Evolutionary conservation across 2,797 vertebrate species (phyloP).

Genomic region (Cynodonichthys magdalenae): DNA sequence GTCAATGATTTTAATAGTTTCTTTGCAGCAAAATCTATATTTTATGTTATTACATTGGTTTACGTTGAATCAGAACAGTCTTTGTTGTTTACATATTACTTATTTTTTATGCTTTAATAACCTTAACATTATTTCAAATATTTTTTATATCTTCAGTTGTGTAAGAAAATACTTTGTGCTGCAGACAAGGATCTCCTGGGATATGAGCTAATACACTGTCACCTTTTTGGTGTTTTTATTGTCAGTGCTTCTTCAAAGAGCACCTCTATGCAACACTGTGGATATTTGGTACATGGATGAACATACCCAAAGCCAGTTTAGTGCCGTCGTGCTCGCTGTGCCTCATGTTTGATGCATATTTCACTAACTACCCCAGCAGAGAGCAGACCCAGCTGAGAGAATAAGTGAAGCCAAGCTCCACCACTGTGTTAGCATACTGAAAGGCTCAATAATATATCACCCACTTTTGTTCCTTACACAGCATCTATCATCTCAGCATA

Average conservation of each 20-base stretch:
- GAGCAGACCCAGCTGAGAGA: conserved; percentile 39
- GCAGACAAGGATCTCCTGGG: background rate
- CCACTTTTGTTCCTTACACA: conserved; percentile 64
- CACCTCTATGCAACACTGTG: too few relatives aligned
- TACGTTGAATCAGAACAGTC: too few relatives aligned
- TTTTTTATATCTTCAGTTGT: too few relatives aligned
- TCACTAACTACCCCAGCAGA: conserved; percentile 50
- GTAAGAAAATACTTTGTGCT: background rate
- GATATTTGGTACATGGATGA: conserved; percentile 14
- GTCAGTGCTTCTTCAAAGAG: conserved; percentile 1
- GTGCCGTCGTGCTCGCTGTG: conserved; percentile 17
- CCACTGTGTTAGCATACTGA: conserved; percentile 61
- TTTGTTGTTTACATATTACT: too few relatives aligned
- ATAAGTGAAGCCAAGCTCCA: conserved; percentile 64
- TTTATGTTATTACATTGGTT: too few relatives aligned
- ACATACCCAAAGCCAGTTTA: conserved; percentile 18
- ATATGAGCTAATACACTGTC: background rate
- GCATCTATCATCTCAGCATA: conserved; percentile 70
- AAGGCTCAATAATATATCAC: conserved; percentile 73
- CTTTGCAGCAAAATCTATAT: too few relatives aligned
- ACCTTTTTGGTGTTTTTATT: background rate
- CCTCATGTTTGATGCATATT: conserved; percentile 59
- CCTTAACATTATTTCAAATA: too few relatives aligned
- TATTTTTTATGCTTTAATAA: too few relatives aligned
- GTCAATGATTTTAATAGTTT: too few relatives aligned